Percentiles rank a stretch among this genome's conserved stretches.
Evolutionary conservation across 2,888 invertebrate species (phyloP).

Genomic region (Andrena chrysosceles): DNA sequence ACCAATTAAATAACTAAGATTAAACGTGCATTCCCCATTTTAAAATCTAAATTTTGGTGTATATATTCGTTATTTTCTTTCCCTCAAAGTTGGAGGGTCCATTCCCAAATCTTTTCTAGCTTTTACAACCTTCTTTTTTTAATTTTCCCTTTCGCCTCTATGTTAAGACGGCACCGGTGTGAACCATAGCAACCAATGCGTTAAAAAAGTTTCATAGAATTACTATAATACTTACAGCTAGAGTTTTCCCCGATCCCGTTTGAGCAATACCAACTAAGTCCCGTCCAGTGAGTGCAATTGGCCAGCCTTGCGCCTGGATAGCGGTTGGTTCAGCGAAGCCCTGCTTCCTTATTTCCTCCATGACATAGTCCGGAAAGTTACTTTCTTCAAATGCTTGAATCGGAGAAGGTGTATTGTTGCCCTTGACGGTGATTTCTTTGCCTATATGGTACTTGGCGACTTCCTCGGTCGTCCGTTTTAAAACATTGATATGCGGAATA

Average conservation of each 20-base stretch:
- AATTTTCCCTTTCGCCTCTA: too few species aligned
- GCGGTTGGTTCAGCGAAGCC: slow-evolving; percentile 95
- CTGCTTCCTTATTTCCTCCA: slow-evolving; percentile 92
- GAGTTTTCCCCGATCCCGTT: slow-evolving; percentile 96
- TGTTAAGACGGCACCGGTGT: too few species aligned
- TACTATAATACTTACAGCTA: slow-evolving; percentile 87
- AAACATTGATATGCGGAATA: slow-evolving; percentile 91
- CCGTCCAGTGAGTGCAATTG: slow-evolving; percentile 95
- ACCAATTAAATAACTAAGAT: too few species aligned
- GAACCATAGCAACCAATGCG: too few species aligned
- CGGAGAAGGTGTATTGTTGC: slow-evolving; percentile 94
- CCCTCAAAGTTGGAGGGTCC: too few species aligned
- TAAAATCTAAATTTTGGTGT: too few species aligned
- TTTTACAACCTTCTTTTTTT: too few species aligned
- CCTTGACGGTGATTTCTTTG: slow-evolving; percentile 96
- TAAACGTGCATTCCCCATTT: too few species aligned
- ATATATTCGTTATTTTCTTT: too few species aligned
- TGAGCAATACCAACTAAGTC: slow-evolving; percentile 98
- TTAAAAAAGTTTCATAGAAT: not conserved
- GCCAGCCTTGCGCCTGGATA: slow-evolving; percentile 98
- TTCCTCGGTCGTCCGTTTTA: slow-evolving; percentile 90
- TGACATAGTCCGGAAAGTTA: slow-evolving; percentile 94
- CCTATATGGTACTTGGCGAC: slow-evolving; percentile 91
- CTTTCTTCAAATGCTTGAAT: slow-evolving; percentile 96
- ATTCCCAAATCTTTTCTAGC: too few species aligned